Evolutionary conservation across 2,797 vertebrate genomes (phyloP).

Genomic region (Alectoris magna): DNA sequence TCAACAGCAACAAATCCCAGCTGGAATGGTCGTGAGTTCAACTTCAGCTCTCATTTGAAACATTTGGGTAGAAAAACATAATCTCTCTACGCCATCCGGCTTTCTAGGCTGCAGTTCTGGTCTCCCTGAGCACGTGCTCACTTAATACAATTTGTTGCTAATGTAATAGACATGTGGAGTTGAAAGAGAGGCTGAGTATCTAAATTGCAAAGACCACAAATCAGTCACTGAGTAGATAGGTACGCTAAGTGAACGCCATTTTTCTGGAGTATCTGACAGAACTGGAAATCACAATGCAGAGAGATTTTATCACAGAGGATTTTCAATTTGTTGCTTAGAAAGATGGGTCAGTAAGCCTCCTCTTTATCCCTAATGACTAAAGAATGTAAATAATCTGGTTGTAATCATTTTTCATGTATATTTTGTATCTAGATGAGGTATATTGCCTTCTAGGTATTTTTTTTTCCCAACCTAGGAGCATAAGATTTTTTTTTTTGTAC

Average conservation of each 20-base stretch:
- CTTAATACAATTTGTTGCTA: constrained; percentile 57
- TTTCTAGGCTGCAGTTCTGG: constrained; percentile 31
- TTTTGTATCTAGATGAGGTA: constrained; percentile 66
- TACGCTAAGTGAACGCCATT: constrained; percentile 65
- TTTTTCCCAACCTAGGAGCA: background rate
- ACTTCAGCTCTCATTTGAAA: background rate
- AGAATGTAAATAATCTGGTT: constrained; percentile 78
- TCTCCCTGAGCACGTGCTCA: constrained; percentile 7
- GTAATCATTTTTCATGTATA: constrained; percentile 64
- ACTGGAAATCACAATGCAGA: constrained; percentile 69
- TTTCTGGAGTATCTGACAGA: constrained; percentile 75
- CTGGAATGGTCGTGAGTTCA: background rate
- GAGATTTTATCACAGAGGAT: constrained; percentile 73
- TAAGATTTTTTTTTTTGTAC: background rate
- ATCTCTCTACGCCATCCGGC: background rate
- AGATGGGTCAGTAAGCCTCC: constrained; percentile 71
- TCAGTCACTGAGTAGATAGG: constrained; percentile 61
- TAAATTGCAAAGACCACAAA: constrained; percentile 72
- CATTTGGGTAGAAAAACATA: background rate
- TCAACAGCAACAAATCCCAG: background rate
- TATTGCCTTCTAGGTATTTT: constrained; percentile 60
- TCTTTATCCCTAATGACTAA: constrained; percentile 77
- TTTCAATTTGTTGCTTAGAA: constrained; percentile 79
- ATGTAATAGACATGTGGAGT: constrained; percentile 50
- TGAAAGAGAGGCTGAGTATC: constrained; percentile 67